These are phyloP conservation scores for Okapia johnstoni DNA, from an alignment of 2,113 vertebrate genomes.

Conservation along the genomic window DNA sequence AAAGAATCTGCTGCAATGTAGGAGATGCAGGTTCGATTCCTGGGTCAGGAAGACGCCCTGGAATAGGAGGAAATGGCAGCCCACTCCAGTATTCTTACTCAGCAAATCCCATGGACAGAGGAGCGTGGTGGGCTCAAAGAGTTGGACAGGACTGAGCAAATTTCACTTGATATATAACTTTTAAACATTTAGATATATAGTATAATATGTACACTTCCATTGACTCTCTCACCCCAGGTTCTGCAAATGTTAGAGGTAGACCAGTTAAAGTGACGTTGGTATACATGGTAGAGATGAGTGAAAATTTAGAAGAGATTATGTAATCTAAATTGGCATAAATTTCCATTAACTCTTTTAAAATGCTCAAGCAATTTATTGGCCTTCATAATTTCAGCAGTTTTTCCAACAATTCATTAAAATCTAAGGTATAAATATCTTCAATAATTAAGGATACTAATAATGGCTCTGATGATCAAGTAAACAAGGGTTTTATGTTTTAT, in stretches of 20 bases:
- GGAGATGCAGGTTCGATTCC: not conserved
- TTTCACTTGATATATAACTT: not conserved
- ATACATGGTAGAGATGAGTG: not conserved
- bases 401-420: not conserved
- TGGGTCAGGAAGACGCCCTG: not conserved
- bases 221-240: not conserved
- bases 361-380: not conserved
- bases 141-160: not conserved
- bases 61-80: not conserved
- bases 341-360: slow-evolving; percentile 17
- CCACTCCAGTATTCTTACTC: not conserved
- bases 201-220: not conserved
- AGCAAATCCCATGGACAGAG: not conserved
- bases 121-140: not conserved
- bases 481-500: not conserved
- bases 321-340: not conserved
- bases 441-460: not conserved
- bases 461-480: not conserved
- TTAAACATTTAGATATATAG: not conserved
- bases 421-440: not conserved
- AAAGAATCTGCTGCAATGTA: not conserved
- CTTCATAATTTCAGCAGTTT: not conserved
- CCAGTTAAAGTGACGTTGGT: not conserved
- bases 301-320: not conserved
- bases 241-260: not conserved